Base-by-base conservation (phyloP, 2,797 vertebrate species). In the Anableps anableps region DNA sequence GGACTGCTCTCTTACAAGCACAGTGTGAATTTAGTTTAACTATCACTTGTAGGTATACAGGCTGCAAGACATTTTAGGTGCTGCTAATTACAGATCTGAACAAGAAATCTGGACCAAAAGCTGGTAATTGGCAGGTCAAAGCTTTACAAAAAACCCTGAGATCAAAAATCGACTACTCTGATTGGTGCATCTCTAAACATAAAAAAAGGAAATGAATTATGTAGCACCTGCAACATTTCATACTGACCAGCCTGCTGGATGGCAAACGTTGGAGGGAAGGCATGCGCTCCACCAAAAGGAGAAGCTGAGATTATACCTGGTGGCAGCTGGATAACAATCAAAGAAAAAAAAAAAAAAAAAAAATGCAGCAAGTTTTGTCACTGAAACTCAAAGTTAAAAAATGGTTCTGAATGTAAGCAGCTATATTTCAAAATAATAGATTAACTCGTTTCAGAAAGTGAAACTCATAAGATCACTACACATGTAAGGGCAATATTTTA, bases 241-340 rank as follows among this genome's bases (percentile, higher is more conserved):
- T 50, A 84, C 91, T 83, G 51, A 96, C 96, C 96, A 91, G 97
- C 91, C 93, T 98, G 98, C 89, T 97, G 98, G 90, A 98, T 96
- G 72, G 97, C 95, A 95, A 99, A 98, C 48, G 97, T 85, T 84
- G 97, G 97, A 86, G 97, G 97, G 91, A 99, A 99, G 68, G 95
- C 97, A 93, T 98, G 97, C 91, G 95, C 94, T 11, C 97, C 96
- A 82, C 97, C 96, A 91, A 98, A 99, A 0, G 98, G 98, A 88
- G 97, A 96, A 85, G 97, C 97, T 58, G 98, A 98, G 88, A 99
- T 98, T 78, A 99, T 91, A 82, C 98, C 98, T 26, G 97, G 98
- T n/a, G 74, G 97, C 97, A 94, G 96, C 97, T 97, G 85, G 17
- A 17, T 48, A 0, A 74, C 62, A 34, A 31, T 10, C 3, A 16